Conservation (phyloP, 1,140 invertebrate genomes). For the Orchestia grillus region DNA sequence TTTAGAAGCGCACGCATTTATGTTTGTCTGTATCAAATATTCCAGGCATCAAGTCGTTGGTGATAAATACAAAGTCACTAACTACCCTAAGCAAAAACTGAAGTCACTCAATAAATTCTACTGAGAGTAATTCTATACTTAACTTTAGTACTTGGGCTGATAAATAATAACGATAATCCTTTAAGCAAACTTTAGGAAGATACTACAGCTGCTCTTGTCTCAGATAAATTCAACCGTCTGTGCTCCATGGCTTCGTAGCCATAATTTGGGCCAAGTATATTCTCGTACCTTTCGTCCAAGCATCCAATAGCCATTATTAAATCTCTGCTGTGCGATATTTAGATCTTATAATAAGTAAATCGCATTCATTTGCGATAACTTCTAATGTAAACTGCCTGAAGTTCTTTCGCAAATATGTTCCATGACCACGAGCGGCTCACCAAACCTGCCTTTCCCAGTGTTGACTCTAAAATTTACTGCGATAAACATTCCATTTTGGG, state of each 20-base stretch:
- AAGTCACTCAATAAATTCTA: too few relatives aligned
- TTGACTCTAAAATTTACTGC: neutral
- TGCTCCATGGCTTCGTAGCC: neutral
- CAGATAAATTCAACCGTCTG: neutral
- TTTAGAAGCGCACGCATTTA: neutral
- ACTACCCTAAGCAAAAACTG: too few relatives aligned
- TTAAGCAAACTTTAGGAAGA: neutral
- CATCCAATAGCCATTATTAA: neutral
- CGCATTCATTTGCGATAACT: neutral
- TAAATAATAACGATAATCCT: too few relatives aligned
- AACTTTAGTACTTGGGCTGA: too few relatives aligned
- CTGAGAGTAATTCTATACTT: too few relatives aligned
- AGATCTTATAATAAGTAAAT: neutral
- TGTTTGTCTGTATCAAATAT: neutral
- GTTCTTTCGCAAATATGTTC: neutral
- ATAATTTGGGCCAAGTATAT: neutral
- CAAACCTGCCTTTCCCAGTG: neutral
- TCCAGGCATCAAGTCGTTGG: neutral
- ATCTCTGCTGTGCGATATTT: neutral
- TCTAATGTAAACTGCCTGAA: neutral
- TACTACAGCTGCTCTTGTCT: neutral
- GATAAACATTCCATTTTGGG: neutral
- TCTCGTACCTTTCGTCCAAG: neutral
- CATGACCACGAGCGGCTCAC: neutral
- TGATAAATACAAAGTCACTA: too few relatives aligned